Percentiles rank a stretch among this genome's conserved stretches.
Conservation (phyloP, 1,140 invertebrate genomes). For the Tyrophagus putrescentiae region DNA sequence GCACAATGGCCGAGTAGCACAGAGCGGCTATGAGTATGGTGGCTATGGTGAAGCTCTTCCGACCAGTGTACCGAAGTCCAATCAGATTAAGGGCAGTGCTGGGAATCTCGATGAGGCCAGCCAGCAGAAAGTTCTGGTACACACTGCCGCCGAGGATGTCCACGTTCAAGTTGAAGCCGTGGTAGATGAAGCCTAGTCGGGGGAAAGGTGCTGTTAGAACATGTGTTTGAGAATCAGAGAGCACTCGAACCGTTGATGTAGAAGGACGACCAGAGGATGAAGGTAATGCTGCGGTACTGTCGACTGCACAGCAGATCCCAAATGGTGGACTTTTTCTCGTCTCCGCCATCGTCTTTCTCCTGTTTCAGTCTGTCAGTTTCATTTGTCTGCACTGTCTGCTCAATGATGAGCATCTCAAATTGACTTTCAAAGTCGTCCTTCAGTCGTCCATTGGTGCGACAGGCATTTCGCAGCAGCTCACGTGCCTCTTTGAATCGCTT, state of each 20-base stretch:
- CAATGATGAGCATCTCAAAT: neutral
- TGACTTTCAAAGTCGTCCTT: conserved; percentile 4
- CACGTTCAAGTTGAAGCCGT: conserved; percentile 9
- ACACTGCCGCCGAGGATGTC: conserved; percentile 9
- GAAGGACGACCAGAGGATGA: conserved; percentile 23
- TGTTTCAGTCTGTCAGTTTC: neutral
- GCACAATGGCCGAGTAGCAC: conserved; percentile 2
- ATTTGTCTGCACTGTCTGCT: neutral
- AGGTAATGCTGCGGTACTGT: conserved; percentile 6
- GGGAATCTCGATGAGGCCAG: conserved; percentile 16
- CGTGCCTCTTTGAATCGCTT: conserved; percentile 17
- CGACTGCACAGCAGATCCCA: neutral
- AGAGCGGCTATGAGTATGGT: neutral
- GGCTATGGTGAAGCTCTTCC: neutral
- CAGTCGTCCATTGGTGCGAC: conserved; percentile 14
- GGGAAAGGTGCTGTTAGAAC: too few relatives aligned
- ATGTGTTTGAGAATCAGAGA: too few relatives aligned
- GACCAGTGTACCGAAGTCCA: conserved; percentile 3
- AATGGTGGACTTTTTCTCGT: neutral
- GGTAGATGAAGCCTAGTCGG: conserved; percentile 19
- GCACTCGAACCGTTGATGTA: conserved; percentile 8
- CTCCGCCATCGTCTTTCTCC: neutral
- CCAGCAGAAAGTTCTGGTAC: conserved; percentile 4
- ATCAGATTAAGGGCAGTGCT: conserved; percentile 32
- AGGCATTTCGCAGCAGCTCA: conserved; percentile 15